A percentile compares a stretch with the other conserved stretches of the same genome.
These are phyloP conservation scores for Siphonodentalium dalli DNA, from an alignment of 2,888 invertebrate species.

Conservation along the genomic window DNA sequence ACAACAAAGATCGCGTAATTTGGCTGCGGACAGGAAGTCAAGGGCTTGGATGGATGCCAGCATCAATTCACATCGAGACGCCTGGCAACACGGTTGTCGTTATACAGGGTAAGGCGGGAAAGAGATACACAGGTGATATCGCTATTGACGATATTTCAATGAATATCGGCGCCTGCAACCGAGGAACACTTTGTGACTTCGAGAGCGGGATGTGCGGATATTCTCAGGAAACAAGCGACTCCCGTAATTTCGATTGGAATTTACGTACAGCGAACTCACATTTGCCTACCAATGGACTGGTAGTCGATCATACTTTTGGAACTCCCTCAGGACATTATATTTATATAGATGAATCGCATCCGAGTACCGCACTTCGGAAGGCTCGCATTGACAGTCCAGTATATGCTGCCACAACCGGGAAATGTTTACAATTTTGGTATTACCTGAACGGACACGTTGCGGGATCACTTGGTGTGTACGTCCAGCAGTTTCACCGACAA, in stretches of 20 bases:
- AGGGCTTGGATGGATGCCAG: conserved; percentile 53
- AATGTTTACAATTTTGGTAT: conserved; percentile 60
- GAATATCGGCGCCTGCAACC: conserved; percentile 40
- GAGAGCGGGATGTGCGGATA: conserved; percentile 51
- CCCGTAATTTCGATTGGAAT: conserved; percentile 51
- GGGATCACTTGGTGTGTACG: conserved; percentile 46
- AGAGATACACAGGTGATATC: conserved; percentile 40
- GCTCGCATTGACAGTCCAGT: conserved; percentile 48
- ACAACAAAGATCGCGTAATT: conserved; percentile 17
- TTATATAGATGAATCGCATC: conserved; percentile 50
- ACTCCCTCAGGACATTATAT: conserved; percentile 51
- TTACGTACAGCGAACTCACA: conserved; percentile 39
- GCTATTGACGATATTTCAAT: conserved; percentile 49
- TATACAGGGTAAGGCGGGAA: conserved; percentile 48
- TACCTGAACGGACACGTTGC: conserved; percentile 52
- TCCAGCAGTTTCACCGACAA: too few species aligned
- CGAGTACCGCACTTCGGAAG: conserved; percentile 39
- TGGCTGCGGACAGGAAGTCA: conserved; percentile 49
- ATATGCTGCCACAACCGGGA: conserved; percentile 34
- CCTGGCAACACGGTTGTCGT: conserved; percentile 36
- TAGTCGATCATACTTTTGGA: conserved; percentile 53
- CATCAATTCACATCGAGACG: conserved; percentile 39
- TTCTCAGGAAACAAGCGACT: conserved; percentile 42
- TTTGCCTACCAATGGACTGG: conserved; percentile 46
- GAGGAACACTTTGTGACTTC: conserved; percentile 45